These are phyloP conservation scores for Amphipyra berbera DNA, from an alignment of 2,888 invertebrate species.

Conservation along the genomic window DNA sequence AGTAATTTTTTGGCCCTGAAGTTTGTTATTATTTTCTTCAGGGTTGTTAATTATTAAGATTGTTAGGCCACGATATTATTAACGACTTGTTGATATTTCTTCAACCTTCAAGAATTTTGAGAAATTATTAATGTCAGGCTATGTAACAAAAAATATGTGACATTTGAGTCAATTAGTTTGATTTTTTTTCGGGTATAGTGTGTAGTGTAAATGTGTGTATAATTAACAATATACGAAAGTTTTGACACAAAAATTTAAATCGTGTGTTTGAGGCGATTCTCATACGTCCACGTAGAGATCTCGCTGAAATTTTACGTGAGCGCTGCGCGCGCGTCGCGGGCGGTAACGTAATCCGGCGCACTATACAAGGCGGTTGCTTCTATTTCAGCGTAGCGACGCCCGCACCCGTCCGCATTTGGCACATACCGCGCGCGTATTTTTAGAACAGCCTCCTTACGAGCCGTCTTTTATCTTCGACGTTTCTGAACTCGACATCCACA, in stretches of 20 bases:
- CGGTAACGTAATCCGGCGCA: constrained; percentile 84
- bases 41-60: not conserved
- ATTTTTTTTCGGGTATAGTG: constrained; percentile 59
- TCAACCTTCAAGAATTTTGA: not conserved
- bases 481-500: constrained; percentile 61
- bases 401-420: constrained; percentile 73
- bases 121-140: not conserved
- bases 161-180: constrained; percentile 4
- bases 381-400: constrained; percentile 68
- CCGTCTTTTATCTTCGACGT: constrained; percentile 57
- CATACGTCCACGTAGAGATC: constrained; percentile 46
- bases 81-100: not conserved
- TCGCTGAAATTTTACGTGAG: constrained; percentile 43
- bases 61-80: not conserved
- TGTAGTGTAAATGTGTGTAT: constrained; percentile 69
- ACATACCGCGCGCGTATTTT: constrained; percentile 77
- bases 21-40: constrained; percentile 24
- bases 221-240: constrained; percentile 17
- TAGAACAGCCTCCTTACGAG: constrained; percentile 69
- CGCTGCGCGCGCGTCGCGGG: constrained; percentile 52
- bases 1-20: not conserved
- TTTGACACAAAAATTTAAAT: constrained; percentile 13
- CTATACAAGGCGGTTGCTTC: constrained; percentile 80
- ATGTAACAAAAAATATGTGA: constrained; percentile 5
- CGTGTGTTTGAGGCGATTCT: constrained; percentile 33